These are phyloP conservation scores for Apotomis betuletana DNA, from an alignment of 2,888 invertebrate species.

Conservation along the genomic window DNA sequence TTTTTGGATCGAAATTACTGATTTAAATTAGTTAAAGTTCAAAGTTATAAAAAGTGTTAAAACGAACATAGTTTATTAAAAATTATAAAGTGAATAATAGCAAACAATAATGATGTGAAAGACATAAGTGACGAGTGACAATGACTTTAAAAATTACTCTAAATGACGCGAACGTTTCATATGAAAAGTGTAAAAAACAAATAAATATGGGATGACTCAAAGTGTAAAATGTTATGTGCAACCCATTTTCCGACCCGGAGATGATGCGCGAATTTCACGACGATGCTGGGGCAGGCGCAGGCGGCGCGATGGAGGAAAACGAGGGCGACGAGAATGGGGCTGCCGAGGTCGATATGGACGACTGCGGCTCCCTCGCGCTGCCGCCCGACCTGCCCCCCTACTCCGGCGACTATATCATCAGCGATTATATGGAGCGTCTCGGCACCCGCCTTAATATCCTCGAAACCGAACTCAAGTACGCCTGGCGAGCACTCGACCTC, in stretches of 20 bases:
- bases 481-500: constrained; percentile 95
- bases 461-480: constrained; percentile 95
- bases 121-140: constrained; percentile 64
- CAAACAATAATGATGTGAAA: constrained; percentile 65
- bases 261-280: constrained; percentile 83
- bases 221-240: constrained; percentile 79
- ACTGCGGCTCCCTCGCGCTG: constrained; percentile 81
- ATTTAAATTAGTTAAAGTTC: constrained; percentile 77
- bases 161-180: constrained; percentile 63
- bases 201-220: constrained; percentile 83
- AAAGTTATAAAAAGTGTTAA: constrained; percentile 71
- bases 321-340: constrained; percentile 82
- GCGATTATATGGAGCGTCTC: constrained; percentile 95
- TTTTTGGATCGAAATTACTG: constrained; percentile 73
- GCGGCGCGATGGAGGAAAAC: constrained; percentile 82
- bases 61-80: constrained; percentile 52
- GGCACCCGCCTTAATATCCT: constrained; percentile 93
- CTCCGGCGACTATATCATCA: constrained; percentile 90
- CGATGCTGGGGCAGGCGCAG: constrained; percentile 77
- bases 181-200: constrained; percentile 72
- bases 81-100: constrained; percentile 57
- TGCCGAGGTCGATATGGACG: constrained; percentile 82
- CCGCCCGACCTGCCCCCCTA: constrained; percentile 80
- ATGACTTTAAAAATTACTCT: constrained; percentile 66
- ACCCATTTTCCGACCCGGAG: constrained; percentile 75